Evolutionary conservation across 1,140 invertebrate species (phyloP), one percentile per base, ranked within the genome.

Genomic region (Physella acuta): DNA sequence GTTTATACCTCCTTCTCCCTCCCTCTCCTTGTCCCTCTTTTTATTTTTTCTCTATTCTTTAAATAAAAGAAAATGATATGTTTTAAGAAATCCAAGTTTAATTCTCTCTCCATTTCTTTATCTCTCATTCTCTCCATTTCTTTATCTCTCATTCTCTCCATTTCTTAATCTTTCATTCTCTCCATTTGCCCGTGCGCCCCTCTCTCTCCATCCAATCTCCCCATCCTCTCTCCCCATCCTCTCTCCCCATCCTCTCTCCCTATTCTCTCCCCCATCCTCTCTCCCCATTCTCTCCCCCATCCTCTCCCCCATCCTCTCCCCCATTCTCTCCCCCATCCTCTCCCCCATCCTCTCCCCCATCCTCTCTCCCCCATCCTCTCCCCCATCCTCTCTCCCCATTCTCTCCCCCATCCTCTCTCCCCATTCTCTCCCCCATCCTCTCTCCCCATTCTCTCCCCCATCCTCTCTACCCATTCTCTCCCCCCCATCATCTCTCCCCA

Each of bases 101-200:
- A 8, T 26, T 30, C 59, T 36, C 59, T 61, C 59, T 36, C 33
- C 28, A 24, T 61, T 31, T 36, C 59, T 61, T 28, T 36, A 16
- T 33, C 33, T 36, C 59, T 61, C 59, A 17, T 28, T 61, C 59
- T 61, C 59, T 36, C 33, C 28, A 8, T 61, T 28, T 36, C 33
- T 36, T 31, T 36, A 16, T 36, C 59, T 61, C 59, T 36, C 33
- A 31, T 31, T 61, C 59, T 36, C 59, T 61, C 59, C 34, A 16
- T 36, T 31, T 61, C 59, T 36, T 28, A n/a, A n/a, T n/a, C n/a
- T n/a, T n/a, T n/a, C n/a, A n/a, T n/a, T n/a, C n/a, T n/a, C n/a
- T 26, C 53, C 26, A 8, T 26, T 28, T 56, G 11, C 26, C 26
- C 26, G 8, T 20, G 11, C 53, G 11, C 26, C 53, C 26, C 26